Percentiles rank a stretch among this genome's conserved stretches.
These are phyloP conservation scores for Vireo altiloquus DNA, from an alignment of 2,113 vertebrate species.

Conservation along the genomic window DNA sequence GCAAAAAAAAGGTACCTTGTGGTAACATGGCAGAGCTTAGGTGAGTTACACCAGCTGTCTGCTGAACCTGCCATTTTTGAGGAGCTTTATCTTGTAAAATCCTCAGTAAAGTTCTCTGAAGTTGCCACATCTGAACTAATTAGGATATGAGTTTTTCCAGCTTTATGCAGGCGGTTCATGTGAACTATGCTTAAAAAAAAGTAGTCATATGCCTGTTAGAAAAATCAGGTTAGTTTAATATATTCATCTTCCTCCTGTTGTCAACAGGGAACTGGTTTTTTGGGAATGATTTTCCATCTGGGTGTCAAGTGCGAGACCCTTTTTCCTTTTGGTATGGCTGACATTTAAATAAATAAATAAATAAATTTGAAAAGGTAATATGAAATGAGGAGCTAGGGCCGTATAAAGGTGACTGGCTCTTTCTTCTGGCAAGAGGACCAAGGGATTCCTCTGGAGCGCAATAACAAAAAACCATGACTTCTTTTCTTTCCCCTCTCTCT, in stretches of 20 bases:
- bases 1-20: background rate
- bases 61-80: background rate
- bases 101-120: background rate
- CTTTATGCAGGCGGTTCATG: background rate
- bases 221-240: background rate
- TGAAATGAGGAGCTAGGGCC: background rate
- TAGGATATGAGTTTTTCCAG: background rate
- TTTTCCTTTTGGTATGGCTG: background rate
- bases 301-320: background rate
- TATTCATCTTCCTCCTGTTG: background rate
- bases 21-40: background rate
- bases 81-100: background rate
- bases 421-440: background rate
- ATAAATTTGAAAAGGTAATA: background rate
- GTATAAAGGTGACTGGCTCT: background rate
- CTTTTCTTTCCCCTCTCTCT: background rate
- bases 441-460: background rate
- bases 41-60: background rate
- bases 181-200: background rate
- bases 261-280: background rate
- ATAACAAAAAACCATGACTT: background rate
- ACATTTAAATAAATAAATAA: background rate
- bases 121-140: background rate
- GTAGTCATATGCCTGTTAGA: background rate
- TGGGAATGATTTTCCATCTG: background rate